These are phyloP conservation scores for Physella acuta DNA, from an alignment of 1,140 invertebrate genomes.

Conservation along the genomic window DNA sequence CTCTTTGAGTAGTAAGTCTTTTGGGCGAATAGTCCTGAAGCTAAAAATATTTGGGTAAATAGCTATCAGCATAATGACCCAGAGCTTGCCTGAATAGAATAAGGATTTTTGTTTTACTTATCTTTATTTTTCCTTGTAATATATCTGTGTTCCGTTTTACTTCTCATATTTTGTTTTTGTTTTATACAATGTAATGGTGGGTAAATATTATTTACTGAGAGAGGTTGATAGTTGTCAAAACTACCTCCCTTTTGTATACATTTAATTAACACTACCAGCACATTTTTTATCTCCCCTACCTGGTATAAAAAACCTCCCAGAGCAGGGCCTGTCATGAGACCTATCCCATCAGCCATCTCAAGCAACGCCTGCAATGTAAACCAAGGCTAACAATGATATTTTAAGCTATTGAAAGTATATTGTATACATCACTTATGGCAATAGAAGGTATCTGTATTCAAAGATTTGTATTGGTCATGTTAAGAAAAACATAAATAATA, in stretches of 20 bases:
- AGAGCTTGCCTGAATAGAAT: too few species aligned
- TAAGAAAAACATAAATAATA: background rate
- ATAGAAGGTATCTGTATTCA: background rate
- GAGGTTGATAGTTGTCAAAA: background rate
- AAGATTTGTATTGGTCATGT: background rate
- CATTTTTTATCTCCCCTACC: background rate
- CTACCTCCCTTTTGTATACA: background rate
- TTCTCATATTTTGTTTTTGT: too few species aligned
- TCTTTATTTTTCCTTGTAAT: background rate
- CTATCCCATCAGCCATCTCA: background rate
- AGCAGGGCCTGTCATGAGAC: background rate
- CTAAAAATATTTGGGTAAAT: too few species aligned
- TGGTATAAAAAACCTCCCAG: background rate
- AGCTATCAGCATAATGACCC: too few species aligned
- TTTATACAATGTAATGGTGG: too few species aligned
- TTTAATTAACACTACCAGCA: background rate
- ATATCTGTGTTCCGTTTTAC: background rate
- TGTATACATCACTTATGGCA: background rate
- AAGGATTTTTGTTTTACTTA: too few species aligned
- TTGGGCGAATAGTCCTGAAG: too few species aligned
- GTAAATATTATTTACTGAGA: background rate
- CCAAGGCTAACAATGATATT: background rate
- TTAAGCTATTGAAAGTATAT: background rate
- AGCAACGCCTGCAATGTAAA: background rate
- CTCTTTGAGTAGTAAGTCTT: too few species aligned